Percentiles rank a stretch among this genome's conserved stretches.
phyloP scores from a whole-genome alignment of 2,797 vertebrate genomes.

The Spinus pinus region DNA sequence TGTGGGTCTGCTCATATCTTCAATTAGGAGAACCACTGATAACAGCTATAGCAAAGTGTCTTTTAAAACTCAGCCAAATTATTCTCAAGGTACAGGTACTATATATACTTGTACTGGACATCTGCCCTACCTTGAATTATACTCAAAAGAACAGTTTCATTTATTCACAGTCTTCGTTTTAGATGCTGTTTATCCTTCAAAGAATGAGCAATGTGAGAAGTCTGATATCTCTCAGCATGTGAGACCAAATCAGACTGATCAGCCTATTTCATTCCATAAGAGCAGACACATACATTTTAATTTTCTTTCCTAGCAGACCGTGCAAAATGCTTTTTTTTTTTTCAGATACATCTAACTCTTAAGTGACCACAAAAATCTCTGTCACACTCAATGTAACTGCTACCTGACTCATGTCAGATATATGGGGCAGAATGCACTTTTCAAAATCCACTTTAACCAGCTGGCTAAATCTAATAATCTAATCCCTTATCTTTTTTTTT shows the following conservation, averaged over 20 bases:
- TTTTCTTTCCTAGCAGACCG: background rate
- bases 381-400: background rate
- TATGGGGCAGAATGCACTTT: background rate
- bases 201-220: background rate
- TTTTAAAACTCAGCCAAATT: background rate
- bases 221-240: background rate
- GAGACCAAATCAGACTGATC: background rate
- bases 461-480: background rate
- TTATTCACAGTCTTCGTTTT: background rate
- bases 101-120: background rate
- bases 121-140: background rate
- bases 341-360: background rate
- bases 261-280: background rate
- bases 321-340: background rate
- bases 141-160: background rate
- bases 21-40: background rate
- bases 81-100: background rate
- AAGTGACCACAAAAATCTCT: background rate
- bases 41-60: background rate
- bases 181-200: slow-evolving; percentile 1
- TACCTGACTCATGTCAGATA: background rate
- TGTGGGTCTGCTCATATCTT: background rate
- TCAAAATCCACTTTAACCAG: background rate
- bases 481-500: background rate
- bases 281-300: slow-evolving; percentile 20